Percentiles rank a stretch among this genome's conserved stretches.
Conservation (phyloP, 1,140 invertebrate species). For the Platorchestia sp. region DNA sequence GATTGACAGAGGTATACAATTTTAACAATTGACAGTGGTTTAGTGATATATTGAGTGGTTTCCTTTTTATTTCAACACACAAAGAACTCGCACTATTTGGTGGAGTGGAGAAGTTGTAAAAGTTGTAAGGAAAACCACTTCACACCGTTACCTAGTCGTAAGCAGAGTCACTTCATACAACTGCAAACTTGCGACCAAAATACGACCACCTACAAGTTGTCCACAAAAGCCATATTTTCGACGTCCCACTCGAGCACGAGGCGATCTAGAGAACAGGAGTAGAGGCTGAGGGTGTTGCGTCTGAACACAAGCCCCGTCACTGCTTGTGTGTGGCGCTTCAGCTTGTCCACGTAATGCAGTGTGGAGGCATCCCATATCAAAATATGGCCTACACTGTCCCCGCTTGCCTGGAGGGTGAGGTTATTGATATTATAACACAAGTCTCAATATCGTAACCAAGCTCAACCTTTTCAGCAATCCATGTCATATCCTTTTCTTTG, state of each 20-base stretch:
- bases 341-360: conserved; percentile 83
- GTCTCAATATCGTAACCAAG: no score
- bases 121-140: no score
- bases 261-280: conserved; percentile 85
- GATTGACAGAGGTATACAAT: no score
- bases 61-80: no score
- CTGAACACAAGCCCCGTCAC: conserved; percentile 89
- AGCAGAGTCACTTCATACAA: neutral
- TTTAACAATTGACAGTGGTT: no score
- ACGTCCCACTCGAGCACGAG: conserved; percentile 92
- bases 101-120: no score
- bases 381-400: conserved; percentile 83
- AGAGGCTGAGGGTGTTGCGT: conserved; percentile 88
- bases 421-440: neutral
- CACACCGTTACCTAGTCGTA: neutral
- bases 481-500: no score
- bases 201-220: conserved; percentile 81
- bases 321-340: conserved; percentile 82
- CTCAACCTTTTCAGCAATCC: no score
- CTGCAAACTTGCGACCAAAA: neutral
- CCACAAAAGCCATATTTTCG: conserved; percentile 95
- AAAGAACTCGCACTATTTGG: no score
- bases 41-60: no score
- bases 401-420: conserved; percentile 75
- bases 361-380: conserved; percentile 87